Evolutionary conservation across 2,797 vertebrate species (phyloP), one percentile per base, ranked within the genome.

Genomic region (Helostoma temminkii): DNA sequence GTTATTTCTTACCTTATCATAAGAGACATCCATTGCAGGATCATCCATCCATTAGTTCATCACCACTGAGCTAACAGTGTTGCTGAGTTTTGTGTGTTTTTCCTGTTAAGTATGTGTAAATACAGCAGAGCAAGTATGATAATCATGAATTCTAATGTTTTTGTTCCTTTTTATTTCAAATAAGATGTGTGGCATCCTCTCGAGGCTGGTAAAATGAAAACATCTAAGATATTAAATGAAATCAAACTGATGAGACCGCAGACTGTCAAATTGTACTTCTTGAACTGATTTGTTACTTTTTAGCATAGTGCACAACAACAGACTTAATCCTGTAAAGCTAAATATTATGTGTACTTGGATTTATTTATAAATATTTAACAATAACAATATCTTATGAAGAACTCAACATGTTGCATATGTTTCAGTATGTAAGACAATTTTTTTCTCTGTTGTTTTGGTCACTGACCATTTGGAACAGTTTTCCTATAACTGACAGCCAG

Each of bases 81-180:
- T 58, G 50, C 56, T n/a, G n/a, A n/a, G n/a, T n/a, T n/a, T n/a
- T n/a, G n/a, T n/a, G n/a, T n/a, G n/a, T n/a, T n/a, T n/a, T n/a
- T n/a, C 54, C 47, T 36, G 42, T 63, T 50, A 21, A 12, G 5
- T 9, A 3, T 39, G 16, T 78, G 34, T 81, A 62, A 71, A 70
- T 82, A 72, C 5, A 64, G 18, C 22, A 36, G 48, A 50, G 41
- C 59, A 42, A 49, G 32, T 16, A 41, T 30, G 41, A 50, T 45
- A 25, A 65, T 48, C 11, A 48, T 25, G 6, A 60, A 32, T 60
- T 56, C 62, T 69, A 37, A 57, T 62, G 56, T 48, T 56, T 62
- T 25, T 48, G 21, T 39, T 47, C 36, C 22, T 3, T 71, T 19
- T 57, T 11, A 47, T 41, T 34, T 58, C 34, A 42, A 69, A 42